A percentile compares a stretch with the other conserved stretches of the same genome.
Conservation (phyloP, 1,140 invertebrate genomes). For the Drosophila willistoni region DNA sequence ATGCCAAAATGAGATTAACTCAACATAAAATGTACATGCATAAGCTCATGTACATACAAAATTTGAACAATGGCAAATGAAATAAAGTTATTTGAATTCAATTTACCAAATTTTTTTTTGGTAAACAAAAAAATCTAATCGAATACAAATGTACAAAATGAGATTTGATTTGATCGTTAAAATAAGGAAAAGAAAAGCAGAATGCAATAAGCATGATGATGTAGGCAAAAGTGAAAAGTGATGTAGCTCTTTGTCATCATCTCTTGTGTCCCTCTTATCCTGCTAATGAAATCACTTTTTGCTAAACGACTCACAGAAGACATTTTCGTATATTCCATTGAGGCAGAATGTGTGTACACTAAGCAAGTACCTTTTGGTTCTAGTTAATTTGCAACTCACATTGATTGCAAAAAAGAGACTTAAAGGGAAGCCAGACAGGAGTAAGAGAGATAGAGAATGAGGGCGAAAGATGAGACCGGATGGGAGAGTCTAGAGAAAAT, state of each 20-base stretch:
- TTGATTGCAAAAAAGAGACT: slow-evolving; percentile 3
- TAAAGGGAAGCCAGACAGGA: not conserved
- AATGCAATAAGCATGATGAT: not conserved
- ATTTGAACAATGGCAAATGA: slow-evolving; percentile 12
- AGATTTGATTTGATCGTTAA: not conserved
- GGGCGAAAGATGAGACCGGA: not conserved
- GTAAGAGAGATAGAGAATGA: not conserved
- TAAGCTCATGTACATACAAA: slow-evolving; percentile 3
- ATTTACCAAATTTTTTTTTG: not conserved
- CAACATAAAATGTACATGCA: not conserved
- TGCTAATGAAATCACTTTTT: slow-evolving; percentile 21
- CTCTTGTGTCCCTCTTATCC: not conserved
- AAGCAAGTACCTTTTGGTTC: slow-evolving; percentile 5
- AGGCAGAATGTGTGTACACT: not conserved
- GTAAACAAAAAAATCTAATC: not conserved
- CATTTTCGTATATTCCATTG: not conserved
- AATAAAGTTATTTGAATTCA: slow-evolving; percentile 6
- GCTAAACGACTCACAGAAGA: not conserved
- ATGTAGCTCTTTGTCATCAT: not conserved
- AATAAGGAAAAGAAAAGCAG: not conserved
- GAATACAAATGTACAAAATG: not conserved
- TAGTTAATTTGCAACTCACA: slow-evolving; percentile 11
- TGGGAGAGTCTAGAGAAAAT: slow-evolving; percentile 13
- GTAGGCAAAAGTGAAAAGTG: slow-evolving; percentile 7
- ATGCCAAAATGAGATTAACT: slow-evolving; percentile 21